Conservation (phyloP, 2,888 invertebrate genomes). For the Rhaphigaster nebulosa region DNA sequence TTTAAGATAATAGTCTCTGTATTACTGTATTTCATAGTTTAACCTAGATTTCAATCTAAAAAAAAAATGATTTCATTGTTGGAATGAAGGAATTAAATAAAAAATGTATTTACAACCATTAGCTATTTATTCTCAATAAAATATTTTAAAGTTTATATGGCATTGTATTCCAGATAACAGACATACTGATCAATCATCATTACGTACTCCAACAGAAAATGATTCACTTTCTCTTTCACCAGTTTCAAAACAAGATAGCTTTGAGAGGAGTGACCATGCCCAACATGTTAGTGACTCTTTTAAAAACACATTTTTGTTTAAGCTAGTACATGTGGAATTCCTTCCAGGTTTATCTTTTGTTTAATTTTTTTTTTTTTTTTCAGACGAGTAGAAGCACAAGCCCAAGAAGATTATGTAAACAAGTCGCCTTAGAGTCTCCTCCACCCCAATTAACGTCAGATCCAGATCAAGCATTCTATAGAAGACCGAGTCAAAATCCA, state of each 20-base stretch:
- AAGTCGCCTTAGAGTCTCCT: conserved; percentile 78
- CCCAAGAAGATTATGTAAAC: conserved; percentile 78
- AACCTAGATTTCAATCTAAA: no score
- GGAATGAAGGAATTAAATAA: no score
- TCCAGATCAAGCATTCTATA: conserved; percentile 64
- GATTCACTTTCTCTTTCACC: conserved; percentile 66
- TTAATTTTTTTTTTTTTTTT: conserved; percentile 49
- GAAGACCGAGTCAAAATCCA: conserved; percentile 64
- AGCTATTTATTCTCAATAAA: no score
- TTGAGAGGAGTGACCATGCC: conserved; percentile 69
- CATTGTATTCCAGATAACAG: conserved; percentile 60
- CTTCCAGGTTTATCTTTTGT: neutral
- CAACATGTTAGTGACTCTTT: conserved; percentile 61
- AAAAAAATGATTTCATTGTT: no score
- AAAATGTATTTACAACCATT: no score
- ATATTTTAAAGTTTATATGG: neutral
- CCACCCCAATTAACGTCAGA: conserved; percentile 70
- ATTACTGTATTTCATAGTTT: no score
- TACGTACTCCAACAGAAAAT: conserved; percentile 65
- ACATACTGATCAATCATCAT: conserved; percentile 62
- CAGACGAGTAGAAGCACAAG: conserved; percentile 72
- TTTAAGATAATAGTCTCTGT: no score
- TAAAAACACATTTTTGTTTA: neutral
- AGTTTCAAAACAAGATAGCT: conserved; percentile 70
- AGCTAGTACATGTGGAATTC: neutral